phyloP scores from a whole-genome alignment of 2,113 vertebrate species.

The Ammodytes marinus region DNA sequence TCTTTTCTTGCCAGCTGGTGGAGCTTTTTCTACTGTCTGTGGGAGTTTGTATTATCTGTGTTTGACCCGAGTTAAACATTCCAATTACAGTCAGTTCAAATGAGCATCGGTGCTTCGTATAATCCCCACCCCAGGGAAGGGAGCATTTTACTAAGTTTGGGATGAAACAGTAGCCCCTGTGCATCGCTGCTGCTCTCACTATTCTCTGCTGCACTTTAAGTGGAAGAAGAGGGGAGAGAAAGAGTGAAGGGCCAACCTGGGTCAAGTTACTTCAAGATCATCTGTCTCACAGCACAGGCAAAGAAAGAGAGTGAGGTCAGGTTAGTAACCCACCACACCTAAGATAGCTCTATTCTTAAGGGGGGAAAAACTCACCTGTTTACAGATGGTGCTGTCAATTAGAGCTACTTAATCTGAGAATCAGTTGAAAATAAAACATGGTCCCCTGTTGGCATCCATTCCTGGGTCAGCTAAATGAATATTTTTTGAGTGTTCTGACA shows the following conservation, averaged over 20 bases:
- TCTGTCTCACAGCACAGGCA: constrained; percentile 22
- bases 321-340: constrained; percentile 25
- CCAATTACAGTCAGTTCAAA: constrained; percentile 85
- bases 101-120: constrained; percentile 80
- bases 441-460: constrained; percentile 32
- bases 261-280: neutral
- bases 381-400: constrained; percentile 54
- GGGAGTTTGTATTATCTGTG: constrained; percentile 72
- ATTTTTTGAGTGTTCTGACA: constrained; percentile 46
- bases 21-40: constrained; percentile 42
- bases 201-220: neutral
- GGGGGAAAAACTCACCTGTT: constrained; percentile 40
- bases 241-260: constrained; percentile 8
- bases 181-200: neutral
- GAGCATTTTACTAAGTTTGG: constrained; percentile 68
- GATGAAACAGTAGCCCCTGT: constrained; percentile 74
- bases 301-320: constrained; percentile 1
- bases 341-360: constrained; percentile 6
- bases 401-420: constrained; percentile 24
- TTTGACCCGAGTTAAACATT: constrained; percentile 87
- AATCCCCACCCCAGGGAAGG: constrained; percentile 81
- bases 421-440: constrained; percentile 27
- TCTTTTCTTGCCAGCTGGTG: neutral
- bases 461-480: constrained; percentile 35
- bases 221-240: constrained; percentile 8